Percentiles rank a stretch among this genome's conserved stretches.
phyloP scores from a whole-genome alignment of 2,888 invertebrate genomes.

The Oxyteleia sp. region DNA sequence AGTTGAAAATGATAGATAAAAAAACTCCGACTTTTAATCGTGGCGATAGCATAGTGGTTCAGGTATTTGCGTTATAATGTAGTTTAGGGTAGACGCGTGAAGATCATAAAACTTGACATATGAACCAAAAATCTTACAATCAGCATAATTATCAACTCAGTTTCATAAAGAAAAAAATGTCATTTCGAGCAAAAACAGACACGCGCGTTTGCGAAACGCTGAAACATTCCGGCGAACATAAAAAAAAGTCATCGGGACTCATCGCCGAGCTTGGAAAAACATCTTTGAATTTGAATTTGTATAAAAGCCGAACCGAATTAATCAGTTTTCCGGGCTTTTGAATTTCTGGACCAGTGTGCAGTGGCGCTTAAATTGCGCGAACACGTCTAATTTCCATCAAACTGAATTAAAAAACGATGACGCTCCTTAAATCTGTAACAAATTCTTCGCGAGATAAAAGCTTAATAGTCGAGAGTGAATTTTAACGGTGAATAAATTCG shows the following conservation, averaged over 20 bases:
- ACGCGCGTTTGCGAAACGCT: no score
- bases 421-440: constrained; percentile 15
- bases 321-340: constrained; percentile 37
- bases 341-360: constrained; percentile 32
- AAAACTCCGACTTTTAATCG: no score
- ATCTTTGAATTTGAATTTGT: neutral
- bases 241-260: neutral
- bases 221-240: neutral
- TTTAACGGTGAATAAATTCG: constrained; percentile 23
- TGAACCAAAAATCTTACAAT: no score
- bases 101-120: no score
- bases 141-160: no score
- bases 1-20: no score
- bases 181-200: no score
- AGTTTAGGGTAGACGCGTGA: no score
- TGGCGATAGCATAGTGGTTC: no score
- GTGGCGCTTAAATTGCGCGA: constrained; percentile 19
- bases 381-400: constrained; percentile 28
- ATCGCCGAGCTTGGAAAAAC: neutral
- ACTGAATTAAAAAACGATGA: constrained; percentile 35
- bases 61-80: no score
- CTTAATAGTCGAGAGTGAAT: neutral
- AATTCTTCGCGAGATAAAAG: neutral
- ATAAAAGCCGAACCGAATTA: constrained; percentile 2
- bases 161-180: no score